Evolutionary conservation across 1,140 invertebrate genomes (phyloP), one percentile per base, ranked within the genome.

Genomic region (Drosophila trapezifrons): DNA sequence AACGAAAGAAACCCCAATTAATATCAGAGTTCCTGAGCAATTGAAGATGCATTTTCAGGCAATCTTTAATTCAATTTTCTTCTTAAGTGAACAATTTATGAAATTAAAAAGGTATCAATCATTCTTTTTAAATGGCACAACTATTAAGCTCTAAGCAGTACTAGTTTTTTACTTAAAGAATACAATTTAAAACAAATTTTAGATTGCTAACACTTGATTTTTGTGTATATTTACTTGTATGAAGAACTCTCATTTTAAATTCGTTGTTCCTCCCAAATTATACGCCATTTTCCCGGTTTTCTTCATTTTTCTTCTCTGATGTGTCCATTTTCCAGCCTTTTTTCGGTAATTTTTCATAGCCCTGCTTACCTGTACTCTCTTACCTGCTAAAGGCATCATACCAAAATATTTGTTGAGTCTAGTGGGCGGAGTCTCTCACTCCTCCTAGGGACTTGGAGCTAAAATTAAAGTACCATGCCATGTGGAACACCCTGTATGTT

Each of bases 371-470:
- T 76, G 54, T 15, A 0, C n/a, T 4, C 25, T 38, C 20, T 22
- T 76, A 75, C 60, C 71, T 56, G 72, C 9, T 15, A 15, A 32
- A 42, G 9, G 10, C 29, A 38, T 5, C 7, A 4, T 1, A 22
- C 32, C 20, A 15, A 38, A 22, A 18, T 52, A 38, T 32, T 10
- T 47, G 1, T 37, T 35, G 25, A 12, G 8, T 8, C n/a, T 35
- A 17, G 42, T 70, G 52, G 67, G 67, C 67, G 67, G 67, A 71
- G 67, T 71, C 35, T 71, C 66, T 27, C 51, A 47, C 15, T 35
- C 66, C 46, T 22, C 18, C 3, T 29, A 8, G 20, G 32, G 13
- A 46, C 20, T 38, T 22, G 18, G 0, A 12, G 40, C 4, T 27
- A 5, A 56, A 32, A 37, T 22, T 15, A 12, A 29, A 15, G 32